Conservation (phyloP, 2,113 vertebrate genomes). For the Aspiorhynchus laticeps region DNA sequence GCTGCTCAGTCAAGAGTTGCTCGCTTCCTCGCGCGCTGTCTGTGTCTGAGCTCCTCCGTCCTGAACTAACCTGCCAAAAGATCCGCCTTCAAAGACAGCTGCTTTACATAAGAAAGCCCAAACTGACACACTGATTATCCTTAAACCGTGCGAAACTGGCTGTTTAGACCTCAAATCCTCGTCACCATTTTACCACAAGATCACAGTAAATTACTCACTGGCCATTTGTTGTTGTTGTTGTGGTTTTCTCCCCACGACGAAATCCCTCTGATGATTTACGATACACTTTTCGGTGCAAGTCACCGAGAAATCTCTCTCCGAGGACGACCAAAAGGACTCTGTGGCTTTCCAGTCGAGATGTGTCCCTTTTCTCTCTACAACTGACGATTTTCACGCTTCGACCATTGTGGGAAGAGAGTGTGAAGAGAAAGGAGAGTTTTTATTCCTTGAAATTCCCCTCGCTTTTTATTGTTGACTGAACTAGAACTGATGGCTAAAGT, state of each 20-base stretch:
- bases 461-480: slow-evolving; percentile 47
- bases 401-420: slow-evolving; percentile 54
- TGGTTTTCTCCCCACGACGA: slow-evolving; percentile 44
- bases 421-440: slow-evolving; percentile 49
- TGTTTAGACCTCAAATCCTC: slow-evolving; percentile 74
- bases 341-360: slow-evolving; percentile 35
- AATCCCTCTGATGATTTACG: slow-evolving; percentile 53
- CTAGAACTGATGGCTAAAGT: slow-evolving; percentile 33
- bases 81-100: slow-evolving; percentile 83
- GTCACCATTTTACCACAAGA: slow-evolving; percentile 65
- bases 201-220: slow-evolving; percentile 70
- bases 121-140: slow-evolving; percentile 89
- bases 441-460: slow-evolving; percentile 53
- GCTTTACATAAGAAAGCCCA: slow-evolving; percentile 93
- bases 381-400: slow-evolving; percentile 61
- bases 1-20: slow-evolving; percentile 3
- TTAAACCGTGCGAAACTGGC: slow-evolving; percentile 84
- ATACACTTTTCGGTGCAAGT: slow-evolving; percentile 44
- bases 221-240: slow-evolving; percentile 62
- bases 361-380: slow-evolving; percentile 52
- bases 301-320: slow-evolving; percentile 52
- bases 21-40: slow-evolving; percentile 4
- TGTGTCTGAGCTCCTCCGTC: slow-evolving; percentile 39
- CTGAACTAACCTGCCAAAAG: slow-evolving; percentile 79
- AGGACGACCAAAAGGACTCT: slow-evolving; percentile 50